Evolutionary conservation across 92 coral and sea anemone genomes (phyloP).

Genomic region (Porites divaricata): DNA sequence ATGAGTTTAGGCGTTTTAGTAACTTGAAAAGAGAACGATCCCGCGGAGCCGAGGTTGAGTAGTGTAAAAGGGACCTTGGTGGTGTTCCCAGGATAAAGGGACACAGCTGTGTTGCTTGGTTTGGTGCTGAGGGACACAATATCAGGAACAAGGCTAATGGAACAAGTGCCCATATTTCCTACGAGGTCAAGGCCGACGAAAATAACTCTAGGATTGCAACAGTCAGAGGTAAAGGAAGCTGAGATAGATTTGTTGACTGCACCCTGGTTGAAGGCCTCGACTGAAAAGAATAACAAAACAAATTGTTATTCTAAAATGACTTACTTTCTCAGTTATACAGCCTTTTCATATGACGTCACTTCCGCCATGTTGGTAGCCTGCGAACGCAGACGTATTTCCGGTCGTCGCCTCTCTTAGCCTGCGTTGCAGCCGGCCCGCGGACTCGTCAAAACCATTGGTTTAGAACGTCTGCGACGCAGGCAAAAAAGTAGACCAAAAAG

Average conservation of each 20-base stretch:
- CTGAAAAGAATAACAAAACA: constrained; percentile 14
- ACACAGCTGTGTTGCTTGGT: constrained; percentile 16
- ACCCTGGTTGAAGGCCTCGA: constrained; percentile 31
- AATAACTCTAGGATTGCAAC: constrained; percentile 46
- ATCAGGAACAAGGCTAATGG: constrained; percentile 39
- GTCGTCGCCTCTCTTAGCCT: too few relatives aligned
- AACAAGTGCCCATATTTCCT: constrained; percentile 56
- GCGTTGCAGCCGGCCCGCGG: too few relatives aligned
- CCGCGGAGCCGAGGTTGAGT: constrained; percentile 46
- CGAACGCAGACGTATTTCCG: neutral
- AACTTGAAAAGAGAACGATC: constrained; percentile 34
- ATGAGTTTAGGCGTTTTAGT: constrained; percentile 18
- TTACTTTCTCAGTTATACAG: too few relatives aligned
- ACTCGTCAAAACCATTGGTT: too few relatives aligned
- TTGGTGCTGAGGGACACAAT: constrained; percentile 29
- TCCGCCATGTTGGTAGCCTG: neutral
- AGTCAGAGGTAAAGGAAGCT: constrained; percentile 41
- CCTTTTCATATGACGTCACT: too few relatives aligned
- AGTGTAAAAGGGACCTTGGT: constrained; percentile 50
- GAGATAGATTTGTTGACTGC: constrained; percentile 22
- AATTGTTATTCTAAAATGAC: too few relatives aligned
- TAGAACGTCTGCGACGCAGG: too few relatives aligned
- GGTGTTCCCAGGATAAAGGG: constrained; percentile 26
- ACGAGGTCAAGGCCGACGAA: constrained; percentile 42
- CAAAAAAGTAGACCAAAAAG: too few relatives aligned